These are phyloP conservation scores for Bombus sylvicola DNA, from an alignment of 1,140 invertebrate species.

Conservation along the genomic window DNA sequence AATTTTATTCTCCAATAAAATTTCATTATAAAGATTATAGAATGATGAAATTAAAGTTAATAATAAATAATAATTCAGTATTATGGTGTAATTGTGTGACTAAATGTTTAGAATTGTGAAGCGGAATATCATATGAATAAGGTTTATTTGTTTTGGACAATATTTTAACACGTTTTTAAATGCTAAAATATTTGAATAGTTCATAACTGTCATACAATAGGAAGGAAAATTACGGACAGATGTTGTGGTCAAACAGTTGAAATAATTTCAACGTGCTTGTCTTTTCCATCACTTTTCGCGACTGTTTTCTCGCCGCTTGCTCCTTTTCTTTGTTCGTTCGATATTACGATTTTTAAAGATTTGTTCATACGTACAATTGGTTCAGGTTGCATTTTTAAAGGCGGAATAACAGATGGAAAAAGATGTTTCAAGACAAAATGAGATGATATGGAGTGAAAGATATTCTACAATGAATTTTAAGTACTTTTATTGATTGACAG, in stretches of 20 bases:
- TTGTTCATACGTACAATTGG: no score
- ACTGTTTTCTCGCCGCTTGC: no score
- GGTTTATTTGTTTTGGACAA: no score
- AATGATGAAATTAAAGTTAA: background rate
- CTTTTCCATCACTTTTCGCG: no score
- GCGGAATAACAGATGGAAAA: background rate
- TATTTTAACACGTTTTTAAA: background rate
- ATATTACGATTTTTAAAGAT: background rate
- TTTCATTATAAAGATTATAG: no score
- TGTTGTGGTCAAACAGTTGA: background rate
- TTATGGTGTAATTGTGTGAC: background rate
- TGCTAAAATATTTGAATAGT: background rate
- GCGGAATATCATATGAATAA: background rate
- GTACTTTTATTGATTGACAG: background rate
- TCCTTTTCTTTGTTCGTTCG: no score
- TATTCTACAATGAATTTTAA: background rate
- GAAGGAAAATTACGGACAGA: background rate
- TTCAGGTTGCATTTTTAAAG: no score
- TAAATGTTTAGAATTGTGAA: background rate
- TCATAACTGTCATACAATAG: background rate
- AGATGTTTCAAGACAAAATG: no score
- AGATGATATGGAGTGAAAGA: background rate
- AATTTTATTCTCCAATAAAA: no score
- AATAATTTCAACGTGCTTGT: no score
- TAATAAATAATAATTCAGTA: background rate